These are phyloP conservation scores for Drosophila orena DNA, from an alignment of 1,140 invertebrate genomes.

Conservation along the genomic window DNA sequence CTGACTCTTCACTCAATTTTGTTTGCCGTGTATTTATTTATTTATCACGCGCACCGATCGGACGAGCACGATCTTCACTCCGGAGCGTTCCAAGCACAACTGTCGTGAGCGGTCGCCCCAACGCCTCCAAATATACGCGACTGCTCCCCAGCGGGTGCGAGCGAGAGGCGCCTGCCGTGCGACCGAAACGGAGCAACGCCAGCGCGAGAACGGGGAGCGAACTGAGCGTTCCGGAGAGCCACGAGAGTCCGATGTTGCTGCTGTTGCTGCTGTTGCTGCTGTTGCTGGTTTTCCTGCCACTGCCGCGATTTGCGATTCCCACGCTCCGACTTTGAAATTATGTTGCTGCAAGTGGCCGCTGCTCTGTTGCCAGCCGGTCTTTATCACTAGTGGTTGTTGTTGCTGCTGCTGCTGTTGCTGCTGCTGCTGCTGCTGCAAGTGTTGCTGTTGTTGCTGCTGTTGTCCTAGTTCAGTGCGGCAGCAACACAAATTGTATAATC, in stretches of 20 bases:
- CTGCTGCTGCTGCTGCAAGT: constrained; percentile 11
- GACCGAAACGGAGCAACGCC: constrained; percentile 22
- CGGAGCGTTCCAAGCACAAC: constrained; percentile 84
- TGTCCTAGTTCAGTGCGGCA: constrained; percentile 72
- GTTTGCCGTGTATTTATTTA: constrained; percentile 29
- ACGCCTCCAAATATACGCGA: constrained; percentile 69
- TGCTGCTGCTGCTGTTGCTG: constrained; percentile 13
- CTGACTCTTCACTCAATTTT: constrained; percentile 8
- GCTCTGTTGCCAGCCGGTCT: constrained; percentile 67
- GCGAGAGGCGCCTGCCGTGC: neutral
- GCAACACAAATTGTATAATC: constrained; percentile 73
- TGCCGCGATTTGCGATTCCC: constrained; percentile 73
- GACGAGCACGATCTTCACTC: constrained; percentile 78
- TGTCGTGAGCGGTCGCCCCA: constrained; percentile 60
- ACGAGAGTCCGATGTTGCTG: constrained; percentile 41
- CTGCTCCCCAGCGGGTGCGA: constrained; percentile 1
- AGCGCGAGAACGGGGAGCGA: constrained; percentile 20
- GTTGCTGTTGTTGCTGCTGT: constrained; percentile 31
- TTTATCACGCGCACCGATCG: constrained; percentile 56
- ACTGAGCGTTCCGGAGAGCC: constrained; percentile 49
- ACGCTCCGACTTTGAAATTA: constrained; percentile 78
- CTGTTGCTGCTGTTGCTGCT: constrained; percentile 24
- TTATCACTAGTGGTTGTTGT: constrained; percentile 52
- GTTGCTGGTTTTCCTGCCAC: constrained; percentile 26
- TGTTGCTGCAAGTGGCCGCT: constrained; percentile 36